phyloP scores from a whole-genome alignment of 2,113 vertebrate species.

The cattle (Bos taurus) region ARS-UCD2.0 NC_037357.1:129335001-129335500 shows the following conservation, averaged over 20 bases:
- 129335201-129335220: neutral
- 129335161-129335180: constrained; percentile 1
- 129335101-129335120: neutral
- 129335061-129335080: neutral
- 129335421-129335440: constrained; percentile 12
- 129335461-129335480: constrained; percentile 16
- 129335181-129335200: neutral
- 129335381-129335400: constrained; percentile 28
- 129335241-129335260: neutral
- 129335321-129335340: constrained; percentile 45
- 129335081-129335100: neutral
- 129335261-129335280: constrained; percentile 31
- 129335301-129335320: constrained; percentile 12
- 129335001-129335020: neutral
- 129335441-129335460: constrained; percentile 3
- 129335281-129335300: constrained; percentile 32
- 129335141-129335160: constrained; percentile 14
- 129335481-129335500: constrained; percentile 16
- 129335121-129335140: neutral
- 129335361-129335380: constrained; percentile 16
- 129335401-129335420: constrained; percentile 39
- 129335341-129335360: neutral
- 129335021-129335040: neutral
- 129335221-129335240: neutral
- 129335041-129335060: neutral